phyloP scores from a whole-genome alignment of 2,888 invertebrate genomes.

The Leptogaster cylindrica region DNA sequence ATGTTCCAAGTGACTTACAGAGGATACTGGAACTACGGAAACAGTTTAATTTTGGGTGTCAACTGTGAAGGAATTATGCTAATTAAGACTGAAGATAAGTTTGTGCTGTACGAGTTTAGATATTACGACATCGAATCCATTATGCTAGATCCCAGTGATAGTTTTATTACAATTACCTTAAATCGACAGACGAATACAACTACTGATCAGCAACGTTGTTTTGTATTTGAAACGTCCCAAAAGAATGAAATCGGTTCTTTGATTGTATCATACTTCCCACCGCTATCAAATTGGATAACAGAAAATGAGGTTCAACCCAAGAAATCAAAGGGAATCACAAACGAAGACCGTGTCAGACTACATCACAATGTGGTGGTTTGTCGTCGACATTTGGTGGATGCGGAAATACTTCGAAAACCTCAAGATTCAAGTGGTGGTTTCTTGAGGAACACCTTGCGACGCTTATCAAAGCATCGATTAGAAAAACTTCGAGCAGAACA shows the following conservation, averaged over 20 bases:
- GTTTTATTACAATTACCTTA: slow-evolving; percentile 88
- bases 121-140: slow-evolving; percentile 91
- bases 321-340: slow-evolving; percentile 75
- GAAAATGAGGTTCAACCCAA: slow-evolving; percentile 73
- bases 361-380: slow-evolving; percentile 88
- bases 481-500: slow-evolving; percentile 77
- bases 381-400: slow-evolving; percentile 81
- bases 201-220: slow-evolving; percentile 73
- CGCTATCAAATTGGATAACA: slow-evolving; percentile 80
- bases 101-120: slow-evolving; percentile 87
- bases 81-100: slow-evolving; percentile 90
- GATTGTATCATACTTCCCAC: slow-evolving; percentile 89
- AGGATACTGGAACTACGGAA: slow-evolving; percentile 90
- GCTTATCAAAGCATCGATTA: slow-evolving; percentile 83
- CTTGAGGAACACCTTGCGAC: slow-evolving; percentile 83
- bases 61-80: slow-evolving; percentile 90
- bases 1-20: slow-evolving; percentile 89
- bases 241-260: slow-evolving; percentile 92
- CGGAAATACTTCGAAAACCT: slow-evolving; percentile 81
- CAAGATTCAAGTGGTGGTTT: slow-evolving; percentile 85
- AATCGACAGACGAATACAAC: slow-evolving; percentile 64
- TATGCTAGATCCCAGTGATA: slow-evolving; percentile 88
- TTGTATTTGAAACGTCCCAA: slow-evolving; percentile 88
- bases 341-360: slow-evolving; percentile 84
- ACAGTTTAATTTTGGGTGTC: slow-evolving; percentile 78